phyloP scores from a whole-genome alignment of 2,888 invertebrate species.

The Brassicogethes aeneus region DNA sequence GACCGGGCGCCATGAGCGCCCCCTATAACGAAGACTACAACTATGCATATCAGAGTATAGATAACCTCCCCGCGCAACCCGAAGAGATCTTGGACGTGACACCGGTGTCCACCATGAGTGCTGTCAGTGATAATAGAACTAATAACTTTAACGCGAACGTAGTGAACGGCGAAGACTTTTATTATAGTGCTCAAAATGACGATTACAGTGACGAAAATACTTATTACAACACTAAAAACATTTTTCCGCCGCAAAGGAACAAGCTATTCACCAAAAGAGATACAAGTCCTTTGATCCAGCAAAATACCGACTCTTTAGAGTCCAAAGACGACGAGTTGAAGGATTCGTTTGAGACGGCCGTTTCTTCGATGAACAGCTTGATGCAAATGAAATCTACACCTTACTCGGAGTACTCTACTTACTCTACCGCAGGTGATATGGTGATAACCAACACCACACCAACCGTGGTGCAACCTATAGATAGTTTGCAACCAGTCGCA shows the following conservation, averaged over 20 bases:
- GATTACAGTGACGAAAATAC: not conserved
- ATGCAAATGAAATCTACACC: slow-evolving; percentile 32
- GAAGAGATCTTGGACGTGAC: slow-evolving; percentile 19
- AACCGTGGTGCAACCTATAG: slow-evolving; percentile 6
- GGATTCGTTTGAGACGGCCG: slow-evolving; percentile 48
- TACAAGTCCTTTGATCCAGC: slow-evolving; percentile 36
- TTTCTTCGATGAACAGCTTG: slow-evolving; percentile 41
- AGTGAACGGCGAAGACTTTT: slow-evolving; percentile 12
- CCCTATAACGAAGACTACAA: slow-evolving; percentile 60
- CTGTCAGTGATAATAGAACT: slow-evolving; percentile 6
- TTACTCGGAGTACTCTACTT: slow-evolving; percentile 20
- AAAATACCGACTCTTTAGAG: slow-evolving; percentile 47
- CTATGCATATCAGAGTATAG: slow-evolving; percentile 60
- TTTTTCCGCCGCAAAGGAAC: slow-evolving; percentile 20
- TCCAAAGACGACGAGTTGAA: slow-evolving; percentile 47
- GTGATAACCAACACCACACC: slow-evolving; percentile 19
- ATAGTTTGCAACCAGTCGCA: slow-evolving; percentile 1
- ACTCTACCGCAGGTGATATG: slow-evolving; percentile 20
- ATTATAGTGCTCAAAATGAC: not conserved
- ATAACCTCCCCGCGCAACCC: slow-evolving; percentile 45
- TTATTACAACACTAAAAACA: no score
- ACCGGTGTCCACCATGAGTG: not conserved
- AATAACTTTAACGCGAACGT: slow-evolving; percentile 14
- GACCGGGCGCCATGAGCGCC: slow-evolving; percentile 37
- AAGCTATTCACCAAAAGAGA: slow-evolving; percentile 32